Conservation (phyloP, 2,113 vertebrate species). For the Poecile atricapillus region DNA sequence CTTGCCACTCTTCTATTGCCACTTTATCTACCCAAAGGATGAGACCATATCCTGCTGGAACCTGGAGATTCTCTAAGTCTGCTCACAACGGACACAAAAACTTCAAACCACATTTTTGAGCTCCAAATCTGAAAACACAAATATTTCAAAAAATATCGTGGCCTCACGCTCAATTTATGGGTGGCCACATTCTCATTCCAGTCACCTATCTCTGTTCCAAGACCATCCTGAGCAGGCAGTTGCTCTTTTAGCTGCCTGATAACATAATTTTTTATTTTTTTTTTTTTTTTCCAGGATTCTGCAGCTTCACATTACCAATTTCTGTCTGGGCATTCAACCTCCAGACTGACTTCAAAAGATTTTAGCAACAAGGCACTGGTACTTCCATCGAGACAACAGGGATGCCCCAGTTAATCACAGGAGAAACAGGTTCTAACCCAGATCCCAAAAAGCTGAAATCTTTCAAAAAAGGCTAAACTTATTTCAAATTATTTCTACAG, state of each 20-base stretch:
- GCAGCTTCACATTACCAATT: background rate
- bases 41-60: background rate
- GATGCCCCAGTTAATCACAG: background rate
- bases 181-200: background rate
- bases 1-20: background rate
- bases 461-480: background rate
- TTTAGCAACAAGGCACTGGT: background rate
- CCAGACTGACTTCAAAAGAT: background rate
- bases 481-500: background rate
- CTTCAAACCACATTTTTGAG: background rate
- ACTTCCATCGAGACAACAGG: background rate
- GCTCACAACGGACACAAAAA: background rate
- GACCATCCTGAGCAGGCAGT: background rate
- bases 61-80: background rate
- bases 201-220: background rate
- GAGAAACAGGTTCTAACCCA: background rate
- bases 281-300: background rate
- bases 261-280: background rate
- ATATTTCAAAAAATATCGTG: background rate
- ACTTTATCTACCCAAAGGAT: background rate
- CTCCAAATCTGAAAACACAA: background rate
- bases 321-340: background rate
- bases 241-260: background rate
- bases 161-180: fast-evolving
- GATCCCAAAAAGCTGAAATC: background rate